These are phyloP conservation scores for Brachypodius melanocephalos DNA, from an alignment of 2,113 vertebrate genomes.

Conservation along the genomic window DNA sequence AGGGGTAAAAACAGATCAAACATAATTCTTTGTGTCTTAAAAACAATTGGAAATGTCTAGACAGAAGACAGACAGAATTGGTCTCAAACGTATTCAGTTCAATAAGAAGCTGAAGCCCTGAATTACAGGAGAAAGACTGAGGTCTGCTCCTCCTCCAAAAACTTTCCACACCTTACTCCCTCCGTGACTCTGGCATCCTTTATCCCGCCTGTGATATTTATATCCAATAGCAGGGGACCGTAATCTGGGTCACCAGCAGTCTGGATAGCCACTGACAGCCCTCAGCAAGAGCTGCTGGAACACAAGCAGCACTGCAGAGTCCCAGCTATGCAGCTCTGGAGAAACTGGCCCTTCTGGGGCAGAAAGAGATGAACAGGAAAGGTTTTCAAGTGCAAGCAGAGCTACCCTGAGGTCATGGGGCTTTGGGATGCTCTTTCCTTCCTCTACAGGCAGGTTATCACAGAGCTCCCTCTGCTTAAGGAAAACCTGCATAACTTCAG, in stretches of 20 bases:
- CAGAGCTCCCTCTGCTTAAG: neutral
- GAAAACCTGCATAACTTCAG: neutral
- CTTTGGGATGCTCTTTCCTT: neutral
- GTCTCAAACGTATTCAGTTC: slow-evolving; percentile 10
- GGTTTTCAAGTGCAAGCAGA: neutral
- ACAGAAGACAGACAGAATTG: slow-evolving; percentile 27
- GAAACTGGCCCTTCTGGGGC: neutral
- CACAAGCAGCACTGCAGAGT: neutral
- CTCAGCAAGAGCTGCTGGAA: neutral
- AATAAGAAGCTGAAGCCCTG: neutral
- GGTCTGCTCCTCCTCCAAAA: neutral
- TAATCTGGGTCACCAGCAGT: slow-evolving; percentile 26
- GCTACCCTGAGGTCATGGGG: neutral
- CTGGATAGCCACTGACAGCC: neutral
- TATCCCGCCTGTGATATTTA: neutral
- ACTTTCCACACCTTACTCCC: slow-evolving; percentile 6
- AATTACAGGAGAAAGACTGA: neutral
- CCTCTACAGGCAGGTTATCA: neutral
- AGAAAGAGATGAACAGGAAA: neutral
- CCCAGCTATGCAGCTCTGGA: accelerated
- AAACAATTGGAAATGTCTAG: slow-evolving; percentile 19
- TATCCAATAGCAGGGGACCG: neutral
- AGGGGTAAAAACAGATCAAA: slow-evolving; percentile 1
- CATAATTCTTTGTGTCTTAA: neutral
- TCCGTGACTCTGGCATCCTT: neutral